Base-by-base conservation (phyloP, 2,888 invertebrate species). In the Bembecia ichneumoniformis region DNA sequence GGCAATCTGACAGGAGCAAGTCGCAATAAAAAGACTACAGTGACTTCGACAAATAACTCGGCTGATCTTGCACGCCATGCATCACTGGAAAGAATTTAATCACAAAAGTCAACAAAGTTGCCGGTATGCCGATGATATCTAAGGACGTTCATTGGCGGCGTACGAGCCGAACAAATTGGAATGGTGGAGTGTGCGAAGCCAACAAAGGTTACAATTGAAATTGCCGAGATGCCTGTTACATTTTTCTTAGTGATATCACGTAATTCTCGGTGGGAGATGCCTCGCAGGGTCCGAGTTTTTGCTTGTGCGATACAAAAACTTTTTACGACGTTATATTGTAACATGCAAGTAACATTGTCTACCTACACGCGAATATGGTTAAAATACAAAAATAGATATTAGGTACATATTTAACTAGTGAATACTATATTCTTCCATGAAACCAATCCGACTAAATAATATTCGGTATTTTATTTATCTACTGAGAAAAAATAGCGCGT, bases 201-300 rank as follows among this genome's bases (percentile, higher is more conserved):
- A 74, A 77, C 76, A 76, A 78, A 81, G 72, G 76, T 71, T 77
- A 82, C 83, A 81, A 84, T 81, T 82, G 82, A 82, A 82, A 86
- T 84, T 82, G 80, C 73, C 74, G 73, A 82, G 77, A 86, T 83
- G 73, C 82, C 74, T 74, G 68, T 69, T 64, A 78, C 77, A 82
- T 82, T 84, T 77, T 81, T 79, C 77, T 78, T 70, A 72, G 75
- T 68, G 64, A 65, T 60, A 74, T 76, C 81, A 84, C 82, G 81
- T 83, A 78, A 70, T 69, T 64, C 77, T 64, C 77, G 54, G 60
- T 73, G 65, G 77, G 77, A 67, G 71, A 71, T 71, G 68, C 70
- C 70, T 60, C 64, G 63, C 66, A 62, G 58, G 51, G 63, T 57
- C 28, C 60, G 56, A 64, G 63, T 68, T 73, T 71, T 66, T 66